Evolutionary conservation across 2,888 invertebrate species (phyloP), one percentile per base, ranked within the genome.

Genomic region (Tupiocoris notatus): DNA sequence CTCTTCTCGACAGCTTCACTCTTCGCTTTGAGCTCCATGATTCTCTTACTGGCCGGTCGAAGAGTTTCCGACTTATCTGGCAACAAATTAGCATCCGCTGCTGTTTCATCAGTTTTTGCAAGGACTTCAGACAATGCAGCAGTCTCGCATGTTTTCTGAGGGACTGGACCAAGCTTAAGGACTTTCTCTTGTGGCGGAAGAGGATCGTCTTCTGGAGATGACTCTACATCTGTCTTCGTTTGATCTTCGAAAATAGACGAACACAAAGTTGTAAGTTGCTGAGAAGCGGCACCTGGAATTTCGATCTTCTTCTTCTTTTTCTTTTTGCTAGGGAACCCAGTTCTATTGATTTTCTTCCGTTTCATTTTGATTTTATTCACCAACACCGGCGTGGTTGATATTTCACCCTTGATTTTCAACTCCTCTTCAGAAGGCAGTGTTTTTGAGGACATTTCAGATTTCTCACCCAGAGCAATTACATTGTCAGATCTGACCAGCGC

Each of bases 291-390:
- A 18, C 16, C 59, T 3, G n/a, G 7, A 18, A n/a, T 18, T 59
- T 59, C 20, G 20, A 6, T 59, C n/a, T 59, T 59, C 59, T 92
- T 91, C 83, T 93, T 94, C 84, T 93, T 94, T 82, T 89, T 91
- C 82, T 92, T 92, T 17, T 92, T 86, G 21, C 90, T 92, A 0
- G 95, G 95, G 83, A 95, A 95, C 1, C 95, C 95, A 18, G 94
- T 95, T 81, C 93, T 87, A 82, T 95, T 95, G 59, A 92, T 91
- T 20, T 92, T 89, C 83, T 94, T 91, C 58, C 93, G 88, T 18
- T 87, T 83, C 7, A 86, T 84, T 79, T 87, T 87, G 81, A 87
- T 54, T 39, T 63, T 73, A 73, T 25, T 73, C 39, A 1, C 62
- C 39, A n/a, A 12, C 6, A 12, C 39, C 3, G 39, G 39, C 39